Conservation (phyloP, 92 coral and sea anemone species). For the Bergia sp. region DNA sequence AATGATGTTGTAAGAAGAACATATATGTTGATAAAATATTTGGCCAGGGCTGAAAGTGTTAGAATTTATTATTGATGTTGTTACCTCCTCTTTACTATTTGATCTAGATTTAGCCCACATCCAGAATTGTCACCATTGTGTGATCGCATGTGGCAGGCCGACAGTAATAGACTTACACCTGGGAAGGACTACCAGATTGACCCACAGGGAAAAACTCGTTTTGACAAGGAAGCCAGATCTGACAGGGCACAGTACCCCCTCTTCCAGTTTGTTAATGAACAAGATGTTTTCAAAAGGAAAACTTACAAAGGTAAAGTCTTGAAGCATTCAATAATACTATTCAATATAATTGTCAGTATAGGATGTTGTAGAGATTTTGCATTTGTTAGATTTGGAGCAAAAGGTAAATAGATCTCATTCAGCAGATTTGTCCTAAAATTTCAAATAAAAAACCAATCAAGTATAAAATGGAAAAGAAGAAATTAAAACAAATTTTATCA, state of each 20-base stretch:
- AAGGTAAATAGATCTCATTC: too few relatives aligned
- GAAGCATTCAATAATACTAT: too few relatives aligned
- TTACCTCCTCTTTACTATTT: background rate
- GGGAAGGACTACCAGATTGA: constrained; percentile 85
- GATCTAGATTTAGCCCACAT: constrained; percentile 70
- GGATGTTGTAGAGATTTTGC: too few relatives aligned
- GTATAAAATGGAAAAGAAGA: too few relatives aligned
- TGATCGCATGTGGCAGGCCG: constrained; percentile 90
- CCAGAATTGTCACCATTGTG: constrained; percentile 79
- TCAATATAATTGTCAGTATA: too few relatives aligned
- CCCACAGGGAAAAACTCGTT: constrained; percentile 90
- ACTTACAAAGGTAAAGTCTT: constrained; percentile 71
- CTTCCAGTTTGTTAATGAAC: constrained; percentile 73
- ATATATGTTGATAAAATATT: too few relatives aligned
- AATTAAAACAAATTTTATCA: too few relatives aligned
- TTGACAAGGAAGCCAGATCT: constrained; percentile 53
- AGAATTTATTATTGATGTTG: background rate
- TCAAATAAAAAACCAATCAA: too few relatives aligned
- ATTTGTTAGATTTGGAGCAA: too few relatives aligned
- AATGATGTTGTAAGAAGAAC: too few relatives aligned
- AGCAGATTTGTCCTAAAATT: too few relatives aligned
- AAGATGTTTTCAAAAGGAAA: constrained; percentile 61
- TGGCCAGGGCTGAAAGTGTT: too few relatives aligned
- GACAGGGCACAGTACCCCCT: constrained; percentile 88
- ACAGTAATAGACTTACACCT: constrained; percentile 82